Conservation (phyloP, 2,113 vertebrate species). For the Bostrychus sinensis region DNA sequence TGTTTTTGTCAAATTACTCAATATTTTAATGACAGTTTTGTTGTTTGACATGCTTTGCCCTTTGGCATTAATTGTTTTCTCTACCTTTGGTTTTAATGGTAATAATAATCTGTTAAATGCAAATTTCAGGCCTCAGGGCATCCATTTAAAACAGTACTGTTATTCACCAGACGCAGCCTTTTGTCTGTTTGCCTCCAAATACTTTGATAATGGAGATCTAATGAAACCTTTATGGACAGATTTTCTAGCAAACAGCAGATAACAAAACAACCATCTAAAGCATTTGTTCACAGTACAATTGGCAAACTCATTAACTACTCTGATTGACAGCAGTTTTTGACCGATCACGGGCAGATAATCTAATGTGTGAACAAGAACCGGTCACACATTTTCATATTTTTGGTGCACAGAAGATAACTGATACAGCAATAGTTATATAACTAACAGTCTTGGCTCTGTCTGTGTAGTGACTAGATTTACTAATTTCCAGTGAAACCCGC, state of each 20-base stretch:
- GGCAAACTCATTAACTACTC: background rate
- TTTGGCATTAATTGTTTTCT: no score
- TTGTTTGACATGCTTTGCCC: no score
- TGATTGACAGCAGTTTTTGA: background rate
- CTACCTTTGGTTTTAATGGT: no score
- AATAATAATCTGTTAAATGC: no score
- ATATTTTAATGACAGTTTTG: no score
- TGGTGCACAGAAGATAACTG: background rate
- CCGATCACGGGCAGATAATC: background rate
- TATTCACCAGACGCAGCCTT: background rate
- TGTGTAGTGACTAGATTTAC: background rate
- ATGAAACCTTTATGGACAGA: no score
- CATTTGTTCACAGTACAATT: background rate
- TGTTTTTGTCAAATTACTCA: no score
- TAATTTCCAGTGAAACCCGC: no score
- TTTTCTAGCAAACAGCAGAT: background rate
- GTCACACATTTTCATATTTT: background rate
- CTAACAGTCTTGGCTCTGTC: no score
- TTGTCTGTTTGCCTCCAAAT: background rate
- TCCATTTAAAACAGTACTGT: background rate
- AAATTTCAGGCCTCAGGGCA: background rate
- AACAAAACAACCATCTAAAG: background rate
- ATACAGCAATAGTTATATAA: background rate
- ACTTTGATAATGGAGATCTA: no score
- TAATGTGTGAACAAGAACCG: conserved; percentile 4